Evolutionary conservation across 2,888 invertebrate genomes (phyloP), one percentile per base, ranked within the genome.

Genomic region (Parnassius orleans): DNA sequence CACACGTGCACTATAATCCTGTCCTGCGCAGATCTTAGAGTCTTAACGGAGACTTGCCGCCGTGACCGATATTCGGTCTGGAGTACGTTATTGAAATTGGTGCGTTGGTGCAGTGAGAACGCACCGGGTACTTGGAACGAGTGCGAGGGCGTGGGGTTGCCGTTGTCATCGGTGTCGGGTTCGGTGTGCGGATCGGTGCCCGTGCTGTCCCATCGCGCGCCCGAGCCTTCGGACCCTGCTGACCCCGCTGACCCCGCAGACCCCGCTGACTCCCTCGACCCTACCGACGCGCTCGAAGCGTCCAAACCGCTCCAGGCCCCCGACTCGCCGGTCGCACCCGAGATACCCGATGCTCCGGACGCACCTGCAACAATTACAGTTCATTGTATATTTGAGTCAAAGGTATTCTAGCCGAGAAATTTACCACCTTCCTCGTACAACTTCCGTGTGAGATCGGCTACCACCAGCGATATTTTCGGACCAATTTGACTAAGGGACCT

Each of bases 91-190:
- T 33, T 33, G 5, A 33, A 7, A 33, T 5, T 33, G 33, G 7
- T 33, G 7, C 7, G 33, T 33, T 33, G 33, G 33, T 33, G 33
- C 33, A 7, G 5, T 0, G 33, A 7, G 5, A 24, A 59, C 51
- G 57, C 62, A 64, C 46, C 46, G n/a, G 12, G 69, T 55, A 64
- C 57, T 63, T 65, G 70, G n/a, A 63, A 65, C 65, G 33, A 54
- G n/a, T 63, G 66, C 65, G 33, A 54, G 67, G 68, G 63, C 46
- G 66, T 62, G 61, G 63, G 72, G 78, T 86, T 84, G 64, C 83
- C 86, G 77, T 86, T 84, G 79, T 80, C 83, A 75, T 84, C 86
- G 55, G 75, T 69, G 64, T 75, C 78, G 42, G 76, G 75, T 76
- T 68, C 76, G 56, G 77, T 78, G 75, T 65, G 74, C 78, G 75